Evolutionary conservation across 1,140 invertebrate species (phyloP).

Genomic region (Mamestra configurata): DNA sequence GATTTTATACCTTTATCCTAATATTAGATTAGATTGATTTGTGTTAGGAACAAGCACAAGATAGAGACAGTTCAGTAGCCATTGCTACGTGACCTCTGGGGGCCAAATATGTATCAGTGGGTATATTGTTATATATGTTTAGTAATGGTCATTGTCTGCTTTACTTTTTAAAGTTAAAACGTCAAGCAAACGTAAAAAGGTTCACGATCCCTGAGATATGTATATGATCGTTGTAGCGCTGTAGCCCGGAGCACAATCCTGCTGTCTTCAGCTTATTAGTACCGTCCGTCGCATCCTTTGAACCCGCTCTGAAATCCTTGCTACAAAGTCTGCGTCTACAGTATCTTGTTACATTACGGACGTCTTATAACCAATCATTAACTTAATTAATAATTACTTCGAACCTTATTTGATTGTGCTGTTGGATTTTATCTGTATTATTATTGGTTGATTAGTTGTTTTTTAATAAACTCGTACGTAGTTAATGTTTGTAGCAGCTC

Average conservation of each 20-base stretch:
- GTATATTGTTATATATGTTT: too few species aligned
- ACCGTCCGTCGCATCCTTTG: constrained; percentile 29
- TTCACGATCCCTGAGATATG: background rate
- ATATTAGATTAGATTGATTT: too few species aligned
- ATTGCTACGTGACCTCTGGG: too few species aligned
- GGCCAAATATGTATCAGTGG: too few species aligned
- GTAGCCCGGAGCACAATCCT: constrained; percentile 8
- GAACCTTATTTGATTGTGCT: background rate
- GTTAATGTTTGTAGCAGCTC: too few species aligned
- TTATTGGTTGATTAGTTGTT: background rate
- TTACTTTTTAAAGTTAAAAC: too few species aligned
- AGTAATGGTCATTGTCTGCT: too few species aligned
- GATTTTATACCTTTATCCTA: too few species aligned
- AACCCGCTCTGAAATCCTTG: constrained; percentile 7
- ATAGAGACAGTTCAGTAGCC: too few species aligned
- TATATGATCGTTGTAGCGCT: background rate
- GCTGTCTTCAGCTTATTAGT: constrained; percentile 17
- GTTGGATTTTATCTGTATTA: background rate
- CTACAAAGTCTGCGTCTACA: constrained; percentile 7
- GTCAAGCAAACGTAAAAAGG: background rate
- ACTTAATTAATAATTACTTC: constrained; percentile 2
- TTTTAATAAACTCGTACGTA: too few species aligned
- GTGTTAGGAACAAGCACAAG: too few species aligned
- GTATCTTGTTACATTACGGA: background rate
- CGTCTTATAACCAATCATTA: constrained; percentile 25